Conservation (phyloP, 2,888 invertebrate genomes). For the Phalera bucephala region DNA sequence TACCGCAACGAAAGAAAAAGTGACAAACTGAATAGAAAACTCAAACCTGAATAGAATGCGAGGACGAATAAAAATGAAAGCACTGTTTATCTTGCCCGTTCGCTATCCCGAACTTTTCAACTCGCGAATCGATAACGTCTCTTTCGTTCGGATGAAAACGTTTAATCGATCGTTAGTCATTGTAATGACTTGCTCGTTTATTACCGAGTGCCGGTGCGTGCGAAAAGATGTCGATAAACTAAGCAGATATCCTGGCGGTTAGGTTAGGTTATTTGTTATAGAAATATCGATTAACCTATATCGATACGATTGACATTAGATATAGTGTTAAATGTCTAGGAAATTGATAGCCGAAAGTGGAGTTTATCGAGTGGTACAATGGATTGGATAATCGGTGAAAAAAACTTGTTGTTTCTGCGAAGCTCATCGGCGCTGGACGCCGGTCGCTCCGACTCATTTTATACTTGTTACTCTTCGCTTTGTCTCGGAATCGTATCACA, state of each 20-base stretch:
- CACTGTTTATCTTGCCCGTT: conserved; percentile 49
- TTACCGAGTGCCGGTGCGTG: conserved; percentile 39
- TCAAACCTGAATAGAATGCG: conserved; percentile 79
- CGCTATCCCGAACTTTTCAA: conserved; percentile 33
- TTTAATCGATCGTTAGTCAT: conserved; percentile 40
- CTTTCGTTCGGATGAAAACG: too few species aligned
- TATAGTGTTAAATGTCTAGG: conserved; percentile 20
- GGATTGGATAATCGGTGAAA: conserved; percentile 43
- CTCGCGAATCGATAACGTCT: conserved; percentile 10
- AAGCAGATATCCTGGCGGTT: conserved; percentile 48
- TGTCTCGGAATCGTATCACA: conserved; percentile 54
- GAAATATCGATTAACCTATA: conserved; percentile 45
- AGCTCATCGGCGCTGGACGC: conserved; percentile 38
- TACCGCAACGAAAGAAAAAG: conserved; percentile 78
- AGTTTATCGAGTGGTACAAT: conserved; percentile 45
- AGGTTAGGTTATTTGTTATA: conserved; percentile 44
- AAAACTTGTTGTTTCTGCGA: conserved; percentile 50
- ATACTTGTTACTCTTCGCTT: conserved; percentile 42
- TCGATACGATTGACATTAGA: too few species aligned
- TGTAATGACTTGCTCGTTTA: conserved; percentile 48
- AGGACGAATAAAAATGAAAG: conserved; percentile 82
- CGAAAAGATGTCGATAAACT: conserved; percentile 50
- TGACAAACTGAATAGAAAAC: too few species aligned
- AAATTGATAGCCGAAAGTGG: conserved; percentile 45
- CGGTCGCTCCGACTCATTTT: conserved; percentile 35